These are phyloP conservation scores for Potamarius usumacintae DNA, from an alignment of 2,113 vertebrate species.

Conservation along the genomic window DNA sequence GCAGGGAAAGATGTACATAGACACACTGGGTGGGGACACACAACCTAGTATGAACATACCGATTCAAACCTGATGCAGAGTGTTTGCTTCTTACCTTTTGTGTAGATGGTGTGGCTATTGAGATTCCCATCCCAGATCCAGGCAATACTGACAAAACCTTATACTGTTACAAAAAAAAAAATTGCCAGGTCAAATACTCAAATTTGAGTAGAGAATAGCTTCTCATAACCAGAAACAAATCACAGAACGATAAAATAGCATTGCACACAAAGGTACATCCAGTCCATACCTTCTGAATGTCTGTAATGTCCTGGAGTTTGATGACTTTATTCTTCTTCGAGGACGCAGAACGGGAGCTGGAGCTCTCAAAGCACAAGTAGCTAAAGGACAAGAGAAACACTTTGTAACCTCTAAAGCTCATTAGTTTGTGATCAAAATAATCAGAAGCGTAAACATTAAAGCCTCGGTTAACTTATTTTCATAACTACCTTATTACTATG, in stretches of 20 bases:
- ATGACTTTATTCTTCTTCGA: constrained; percentile 98
- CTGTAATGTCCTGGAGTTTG: constrained; percentile 86
- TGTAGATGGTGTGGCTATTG: constrained; percentile 90
- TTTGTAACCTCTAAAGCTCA: not conserved
- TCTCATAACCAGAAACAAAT: not conserved
- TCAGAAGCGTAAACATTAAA: not conserved
- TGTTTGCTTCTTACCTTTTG: constrained; percentile 80
- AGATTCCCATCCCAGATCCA: constrained; percentile 97
- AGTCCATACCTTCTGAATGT: constrained; percentile 88
- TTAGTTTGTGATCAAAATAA: not conserved
- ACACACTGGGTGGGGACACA: not conserved
- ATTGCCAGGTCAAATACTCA: not conserved
- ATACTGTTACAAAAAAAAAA: constrained; percentile 74
- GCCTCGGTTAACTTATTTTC: not conserved
- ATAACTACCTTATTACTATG: not conserved
- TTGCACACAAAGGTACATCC: not conserved
- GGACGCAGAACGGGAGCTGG: constrained; percentile 84
- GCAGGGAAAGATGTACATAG: not conserved
- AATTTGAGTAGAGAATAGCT: not conserved
- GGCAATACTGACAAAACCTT: constrained; percentile 96
- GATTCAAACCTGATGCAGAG: not conserved
- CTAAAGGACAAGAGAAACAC: constrained; percentile 62
- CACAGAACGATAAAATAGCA: not conserved
- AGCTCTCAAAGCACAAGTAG: constrained; percentile 94
- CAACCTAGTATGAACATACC: not conserved